These are phyloP conservation scores for Pelobates fuscus DNA, from an alignment of 2,113 vertebrate genomes.

Conservation along the genomic window DNA sequence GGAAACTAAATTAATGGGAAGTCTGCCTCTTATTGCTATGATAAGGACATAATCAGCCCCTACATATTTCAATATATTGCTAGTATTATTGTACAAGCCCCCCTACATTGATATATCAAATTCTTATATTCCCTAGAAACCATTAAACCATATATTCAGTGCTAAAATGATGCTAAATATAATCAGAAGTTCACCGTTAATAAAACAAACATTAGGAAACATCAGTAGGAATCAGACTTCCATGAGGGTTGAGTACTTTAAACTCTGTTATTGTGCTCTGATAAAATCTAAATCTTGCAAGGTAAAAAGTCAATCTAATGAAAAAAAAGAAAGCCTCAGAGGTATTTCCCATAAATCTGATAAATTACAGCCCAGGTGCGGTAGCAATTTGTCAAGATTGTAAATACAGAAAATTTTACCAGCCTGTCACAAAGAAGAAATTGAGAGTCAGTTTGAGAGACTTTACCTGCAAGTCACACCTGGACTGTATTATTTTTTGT, in stretches of 20 bases:
- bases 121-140: background rate
- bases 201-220: conserved; percentile 40
- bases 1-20: no score
- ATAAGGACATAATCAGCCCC: no score
- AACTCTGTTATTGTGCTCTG: conserved; percentile 61
- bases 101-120: background rate
- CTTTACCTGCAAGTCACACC: conserved; percentile 48
- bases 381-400: conserved; percentile 80
- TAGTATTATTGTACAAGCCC: no score
- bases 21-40: no score
- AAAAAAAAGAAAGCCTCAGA: conserved; percentile 55
- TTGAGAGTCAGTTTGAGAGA: conserved; percentile 60
- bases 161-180: no score
- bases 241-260: conserved; percentile 76
- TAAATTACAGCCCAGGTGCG: conserved; percentile 86
- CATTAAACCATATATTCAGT: conserved; percentile 1
- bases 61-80: no score
- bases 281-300: conserved; percentile 55
- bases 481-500: conserved; percentile 61
- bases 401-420: conserved; percentile 69
- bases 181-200: no score
- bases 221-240: conserved; percentile 72
- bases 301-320: conserved; percentile 64
- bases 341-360: conserved; percentile 74
- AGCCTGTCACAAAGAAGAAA: conserved; percentile 70